Base-by-base conservation (phyloP, 1,140 invertebrate genomes). In the Gerris buenoi region DNA sequence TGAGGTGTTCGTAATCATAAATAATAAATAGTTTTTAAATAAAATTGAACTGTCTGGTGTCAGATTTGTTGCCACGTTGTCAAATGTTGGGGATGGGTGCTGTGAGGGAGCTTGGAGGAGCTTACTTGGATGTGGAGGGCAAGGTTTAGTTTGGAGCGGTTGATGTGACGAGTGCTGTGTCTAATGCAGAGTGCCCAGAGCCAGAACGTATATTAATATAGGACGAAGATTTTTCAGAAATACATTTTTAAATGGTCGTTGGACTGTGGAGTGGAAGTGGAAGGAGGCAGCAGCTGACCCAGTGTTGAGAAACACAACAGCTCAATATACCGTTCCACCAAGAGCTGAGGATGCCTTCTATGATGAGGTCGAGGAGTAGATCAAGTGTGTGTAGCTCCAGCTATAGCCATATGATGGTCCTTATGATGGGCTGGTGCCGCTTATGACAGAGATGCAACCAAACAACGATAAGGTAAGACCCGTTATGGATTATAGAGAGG, bases 381-480 rank as follows among this genome's bases (percentile, higher is more conserved):
- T 46, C 18, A 46, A 18, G 33, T 46, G 33, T 46, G 33, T 5
- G 18, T 46, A 18, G 33, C 33, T 46, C 18, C 33, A 46, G 18
- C n/a, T n/a, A n/a, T n/a, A n/a, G n/a, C 33, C 33, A 5, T 46
- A n/a, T 46, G 33, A 46, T 18, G 33, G 33, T 10, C 5, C 5
- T 5, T 18, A 46, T 46, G 33, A 46, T 18, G 33, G 33, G 33
- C 18, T 46, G 33, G 33, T 46, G 5, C 63, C 63, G 25, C 27
- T 64, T 18, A 64, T 64, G 63, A 26, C 25, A 25, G 63, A 25
- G 25, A 25, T 27, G 2, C 63, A 64, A 27, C 63, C 25, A 3
- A 64, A 64, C 26, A 64, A 64, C 14, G 25, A 64, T 27, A 64
- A 64, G 27, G 63, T 64, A n/a, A 25, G 63, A n/a, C 63, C 63